These are phyloP conservation scores for Spilogale gracilis DNA, from an alignment of 2,113 vertebrate species.

Conservation along the genomic window DNA sequence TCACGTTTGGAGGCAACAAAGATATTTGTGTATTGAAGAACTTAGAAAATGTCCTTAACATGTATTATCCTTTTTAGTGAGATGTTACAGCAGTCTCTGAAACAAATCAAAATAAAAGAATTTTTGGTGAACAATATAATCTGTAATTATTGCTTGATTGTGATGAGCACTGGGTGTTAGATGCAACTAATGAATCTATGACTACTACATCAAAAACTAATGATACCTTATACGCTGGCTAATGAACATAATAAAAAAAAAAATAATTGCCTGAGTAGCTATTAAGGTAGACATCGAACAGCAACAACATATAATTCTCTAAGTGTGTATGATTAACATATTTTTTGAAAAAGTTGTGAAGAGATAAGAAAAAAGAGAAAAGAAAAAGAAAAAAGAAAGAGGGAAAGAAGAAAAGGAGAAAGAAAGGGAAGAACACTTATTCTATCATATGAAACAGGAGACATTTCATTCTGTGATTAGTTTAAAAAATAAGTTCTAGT, in stretches of 20 bases:
- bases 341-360: neutral
- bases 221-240: too few relatives aligned
- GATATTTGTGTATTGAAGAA: neutral
- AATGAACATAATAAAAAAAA: neutral
- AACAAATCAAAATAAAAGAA: slow-evolving; percentile 8
- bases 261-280: slow-evolving; percentile 5
- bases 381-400: neutral
- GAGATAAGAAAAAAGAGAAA: neutral
- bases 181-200: too few relatives aligned
- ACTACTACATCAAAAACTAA: too few relatives aligned
- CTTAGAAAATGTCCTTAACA: neutral
- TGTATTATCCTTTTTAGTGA: neutral
- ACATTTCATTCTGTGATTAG: neutral
- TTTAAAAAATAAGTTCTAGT: neutral
- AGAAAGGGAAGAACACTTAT: neutral
- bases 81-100: neutral
- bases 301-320: neutral
- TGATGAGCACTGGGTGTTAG: too few relatives aligned
- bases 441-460: neutral
- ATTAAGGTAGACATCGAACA: neutral
- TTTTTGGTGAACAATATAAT: neutral
- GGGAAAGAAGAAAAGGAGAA: neutral
- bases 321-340: neutral
- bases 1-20: neutral
- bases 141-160: neutral